These are phyloP conservation scores for Malurus alboscapulatus DNA, from an alignment of 2,113 vertebrate species.

Conservation along the genomic window DNA sequence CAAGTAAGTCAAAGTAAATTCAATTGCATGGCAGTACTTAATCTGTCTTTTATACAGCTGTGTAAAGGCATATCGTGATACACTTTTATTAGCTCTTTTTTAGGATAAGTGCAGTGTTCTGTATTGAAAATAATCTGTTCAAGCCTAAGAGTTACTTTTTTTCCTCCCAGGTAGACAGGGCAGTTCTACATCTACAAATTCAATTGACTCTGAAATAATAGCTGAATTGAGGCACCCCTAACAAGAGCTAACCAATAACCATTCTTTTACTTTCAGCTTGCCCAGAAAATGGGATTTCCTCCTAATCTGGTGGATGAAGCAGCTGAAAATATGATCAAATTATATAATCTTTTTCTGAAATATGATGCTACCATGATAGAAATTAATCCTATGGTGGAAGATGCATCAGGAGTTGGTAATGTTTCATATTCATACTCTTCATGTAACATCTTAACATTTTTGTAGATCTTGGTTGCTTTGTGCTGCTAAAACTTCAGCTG, in stretches of 20 bases:
- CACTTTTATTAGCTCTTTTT: neutral
- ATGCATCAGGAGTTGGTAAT: conserved; percentile 91
- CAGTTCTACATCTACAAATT: neutral
- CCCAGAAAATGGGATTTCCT: conserved; percentile 96
- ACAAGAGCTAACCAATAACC: neutral
- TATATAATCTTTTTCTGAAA: conserved; percentile 93
- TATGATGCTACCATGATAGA: conserved; percentile 98
- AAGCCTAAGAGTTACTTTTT: neutral
- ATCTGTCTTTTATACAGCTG: neutral
- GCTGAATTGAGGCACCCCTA: neutral
- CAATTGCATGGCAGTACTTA: neutral
- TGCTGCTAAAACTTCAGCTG: neutral
- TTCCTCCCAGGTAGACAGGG: neutral
- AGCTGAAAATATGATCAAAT: conserved; percentile 92
- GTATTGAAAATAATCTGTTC: neutral
- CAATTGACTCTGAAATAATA: neutral
- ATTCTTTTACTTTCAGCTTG: conserved; percentile 80
- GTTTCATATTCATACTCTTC: conserved; percentile 3
- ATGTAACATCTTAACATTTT: neutral
- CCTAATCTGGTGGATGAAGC: conserved; percentile 86
- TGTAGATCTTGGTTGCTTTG: neutral
- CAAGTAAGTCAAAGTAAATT: neutral
- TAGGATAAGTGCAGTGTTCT: neutral
- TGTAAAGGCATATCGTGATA: neutral
- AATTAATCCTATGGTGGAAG: conserved; percentile 99